These are phyloP conservation scores for Julus scandinavius DNA, from an alignment of 2,888 invertebrate species.

Conservation along the genomic window DNA sequence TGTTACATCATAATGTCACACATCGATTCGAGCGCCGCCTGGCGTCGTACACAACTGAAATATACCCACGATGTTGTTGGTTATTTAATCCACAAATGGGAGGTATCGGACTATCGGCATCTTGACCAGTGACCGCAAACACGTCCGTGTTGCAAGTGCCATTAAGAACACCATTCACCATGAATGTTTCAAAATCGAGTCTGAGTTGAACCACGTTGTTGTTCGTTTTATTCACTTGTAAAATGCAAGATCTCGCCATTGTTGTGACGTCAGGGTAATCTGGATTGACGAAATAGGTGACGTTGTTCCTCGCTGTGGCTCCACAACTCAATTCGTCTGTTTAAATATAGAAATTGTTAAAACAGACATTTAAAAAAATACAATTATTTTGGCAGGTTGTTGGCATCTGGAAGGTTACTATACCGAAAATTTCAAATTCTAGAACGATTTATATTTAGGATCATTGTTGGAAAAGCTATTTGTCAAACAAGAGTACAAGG, in stretches of 20 bases:
- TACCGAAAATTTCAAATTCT: constrained; percentile 43
- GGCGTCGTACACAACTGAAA: neutral
- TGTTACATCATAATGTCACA: too few relatives aligned
- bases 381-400: neutral
- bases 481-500: neutral
- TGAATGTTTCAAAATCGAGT: constrained; percentile 62
- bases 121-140: constrained; percentile 61
- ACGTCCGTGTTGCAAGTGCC: constrained; percentile 62
- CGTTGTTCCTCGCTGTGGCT: constrained; percentile 80
- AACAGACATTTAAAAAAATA: neutral
- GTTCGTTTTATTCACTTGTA: constrained; percentile 80
- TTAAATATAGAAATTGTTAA: neutral
- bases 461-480: neutral
- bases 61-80: constrained; percentile 61
- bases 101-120: constrained; percentile 61
- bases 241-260: constrained; percentile 84
- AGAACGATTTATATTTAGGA: neutral
- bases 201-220: constrained; percentile 83
- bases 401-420: neutral
- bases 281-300: constrained; percentile 86
- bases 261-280: constrained; percentile 83
- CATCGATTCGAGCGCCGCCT: too few relatives aligned
- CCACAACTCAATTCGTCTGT: constrained; percentile 84
- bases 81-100: constrained; percentile 62
- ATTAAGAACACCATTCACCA: constrained; percentile 61